Evolutionary conservation across 2,113 vertebrate genomes (phyloP).

Genomic region (Antechinus stuartii): DNA sequence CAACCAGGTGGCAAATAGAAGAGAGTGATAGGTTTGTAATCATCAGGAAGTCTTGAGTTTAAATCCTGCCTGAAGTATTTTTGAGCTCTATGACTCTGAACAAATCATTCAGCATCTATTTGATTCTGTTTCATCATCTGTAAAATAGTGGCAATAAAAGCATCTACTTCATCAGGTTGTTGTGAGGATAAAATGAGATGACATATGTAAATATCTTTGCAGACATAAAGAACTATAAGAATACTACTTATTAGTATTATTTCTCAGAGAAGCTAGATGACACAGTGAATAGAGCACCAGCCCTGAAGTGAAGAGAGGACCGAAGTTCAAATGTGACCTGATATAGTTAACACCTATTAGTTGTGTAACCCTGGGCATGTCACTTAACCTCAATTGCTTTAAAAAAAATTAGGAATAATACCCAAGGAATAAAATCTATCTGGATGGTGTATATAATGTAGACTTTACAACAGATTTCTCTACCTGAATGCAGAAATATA

Average conservation of each 20-base stretch:
- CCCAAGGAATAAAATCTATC: neutral
- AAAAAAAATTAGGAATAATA: too few species aligned
- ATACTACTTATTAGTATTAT: neutral
- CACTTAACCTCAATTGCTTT: too few species aligned
- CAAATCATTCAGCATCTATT: neutral
- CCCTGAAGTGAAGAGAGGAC: too few species aligned
- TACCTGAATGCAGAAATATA: neutral
- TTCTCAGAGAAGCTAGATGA: neutral
- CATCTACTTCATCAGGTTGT: neutral
- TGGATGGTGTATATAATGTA: neutral
- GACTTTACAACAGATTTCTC: neutral
- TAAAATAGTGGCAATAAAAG: neutral
- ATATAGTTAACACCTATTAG: too few species aligned
- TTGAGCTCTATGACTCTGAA: neutral
- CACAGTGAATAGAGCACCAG: too few species aligned
- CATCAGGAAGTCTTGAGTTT: neutral
- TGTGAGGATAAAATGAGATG: neutral
- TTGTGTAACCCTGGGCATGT: too few species aligned
- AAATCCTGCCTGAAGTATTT: neutral
- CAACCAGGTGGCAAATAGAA: neutral
- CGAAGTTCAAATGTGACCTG: too few species aligned
- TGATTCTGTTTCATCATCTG: neutral
- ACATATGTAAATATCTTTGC: neutral
- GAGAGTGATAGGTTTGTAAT: neutral
- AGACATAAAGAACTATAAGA: neutral